These are phyloP conservation scores for Ardeotis arabs DNA, from an alignment of 2,113 vertebrate genomes.

Conservation along the genomic window DNA sequence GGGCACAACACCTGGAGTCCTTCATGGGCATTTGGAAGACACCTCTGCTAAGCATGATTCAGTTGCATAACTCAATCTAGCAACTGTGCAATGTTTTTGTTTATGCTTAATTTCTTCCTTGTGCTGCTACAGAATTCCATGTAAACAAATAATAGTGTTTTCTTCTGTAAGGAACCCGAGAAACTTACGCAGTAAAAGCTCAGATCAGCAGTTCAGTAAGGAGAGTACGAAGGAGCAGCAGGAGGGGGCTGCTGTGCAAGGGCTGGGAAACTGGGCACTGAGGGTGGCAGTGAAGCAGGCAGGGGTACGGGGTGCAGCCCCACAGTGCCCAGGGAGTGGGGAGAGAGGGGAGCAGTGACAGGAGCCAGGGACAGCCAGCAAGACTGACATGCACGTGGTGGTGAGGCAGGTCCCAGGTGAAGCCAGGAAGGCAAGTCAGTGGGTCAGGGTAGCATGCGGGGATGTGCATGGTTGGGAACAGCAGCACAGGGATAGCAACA, in stretches of 20 bases:
- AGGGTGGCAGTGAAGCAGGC: neutral
- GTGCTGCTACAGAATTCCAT: neutral
- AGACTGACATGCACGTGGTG: fast-evolving
- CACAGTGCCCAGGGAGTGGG: fast-evolving
- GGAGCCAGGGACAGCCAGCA: neutral
- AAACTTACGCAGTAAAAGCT: neutral
- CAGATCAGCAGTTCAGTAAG: neutral
- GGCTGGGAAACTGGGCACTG: fast-evolving
- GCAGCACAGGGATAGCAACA: neutral
- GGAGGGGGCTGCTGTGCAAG: neutral
- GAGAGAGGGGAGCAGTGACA: neutral
- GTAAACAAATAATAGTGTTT: neutral
- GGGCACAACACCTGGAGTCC: neutral
- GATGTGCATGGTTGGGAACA: neutral
- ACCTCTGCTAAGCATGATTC: neutral
- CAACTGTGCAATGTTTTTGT: neutral
- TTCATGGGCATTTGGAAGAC: neutral
- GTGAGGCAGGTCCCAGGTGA: neutral
- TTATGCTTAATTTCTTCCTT: neutral
- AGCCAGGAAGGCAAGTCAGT: neutral
- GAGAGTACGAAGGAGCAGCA: fast-evolving
- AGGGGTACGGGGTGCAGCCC: neutral
- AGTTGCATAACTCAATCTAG: neutral
- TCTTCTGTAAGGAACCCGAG: neutral
- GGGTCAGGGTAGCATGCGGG: neutral